Percentiles rank a stretch among this genome's conserved stretches.
phyloP scores from a whole-genome alignment of 2,888 invertebrate species.

The Euplexia lucipara region DNA sequence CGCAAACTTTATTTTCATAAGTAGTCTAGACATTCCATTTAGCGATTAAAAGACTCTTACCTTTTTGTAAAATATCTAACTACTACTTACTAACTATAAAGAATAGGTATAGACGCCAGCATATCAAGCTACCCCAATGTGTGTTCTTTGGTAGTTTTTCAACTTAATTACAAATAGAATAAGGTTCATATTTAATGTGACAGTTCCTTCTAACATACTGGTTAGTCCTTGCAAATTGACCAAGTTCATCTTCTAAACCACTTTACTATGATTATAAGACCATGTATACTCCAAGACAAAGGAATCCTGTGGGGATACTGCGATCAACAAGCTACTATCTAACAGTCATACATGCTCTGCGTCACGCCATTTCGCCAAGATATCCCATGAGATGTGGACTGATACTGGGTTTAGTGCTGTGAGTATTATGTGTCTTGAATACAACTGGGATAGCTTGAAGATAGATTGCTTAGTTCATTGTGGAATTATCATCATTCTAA shows the following conservation, averaged over 20 bases:
- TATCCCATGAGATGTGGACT: conserved; percentile 41
- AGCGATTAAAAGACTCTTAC: not conserved
- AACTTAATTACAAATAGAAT: too few relatives aligned
- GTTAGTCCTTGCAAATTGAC: not conserved
- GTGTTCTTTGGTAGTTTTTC: too few relatives aligned
- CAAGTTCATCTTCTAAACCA: not conserved
- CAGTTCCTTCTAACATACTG: too few relatives aligned
- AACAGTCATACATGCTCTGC: conserved; percentile 27
- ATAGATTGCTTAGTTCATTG: not conserved
- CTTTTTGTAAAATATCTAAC: not conserved
- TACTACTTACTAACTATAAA: too few relatives aligned
- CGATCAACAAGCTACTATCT: conserved; percentile 34
- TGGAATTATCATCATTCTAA: too few relatives aligned
- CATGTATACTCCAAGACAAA: conserved; percentile 15
- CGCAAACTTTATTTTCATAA: not conserved
- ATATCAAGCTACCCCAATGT: too few relatives aligned
- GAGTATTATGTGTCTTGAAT: conserved; percentile 2
- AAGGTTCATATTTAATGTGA: too few relatives aligned
- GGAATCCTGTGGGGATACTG: conserved; percentile 17
- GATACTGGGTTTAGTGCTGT: not conserved
- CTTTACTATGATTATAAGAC: conserved; percentile 6
- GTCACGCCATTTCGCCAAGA: conserved; percentile 18
- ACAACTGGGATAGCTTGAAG: not conserved
- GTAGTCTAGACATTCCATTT: conserved; percentile 30
- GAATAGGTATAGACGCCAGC: too few relatives aligned